phyloP scores from a whole-genome alignment of 1,140 invertebrate genomes.

The Drosophila obscura region DNA sequence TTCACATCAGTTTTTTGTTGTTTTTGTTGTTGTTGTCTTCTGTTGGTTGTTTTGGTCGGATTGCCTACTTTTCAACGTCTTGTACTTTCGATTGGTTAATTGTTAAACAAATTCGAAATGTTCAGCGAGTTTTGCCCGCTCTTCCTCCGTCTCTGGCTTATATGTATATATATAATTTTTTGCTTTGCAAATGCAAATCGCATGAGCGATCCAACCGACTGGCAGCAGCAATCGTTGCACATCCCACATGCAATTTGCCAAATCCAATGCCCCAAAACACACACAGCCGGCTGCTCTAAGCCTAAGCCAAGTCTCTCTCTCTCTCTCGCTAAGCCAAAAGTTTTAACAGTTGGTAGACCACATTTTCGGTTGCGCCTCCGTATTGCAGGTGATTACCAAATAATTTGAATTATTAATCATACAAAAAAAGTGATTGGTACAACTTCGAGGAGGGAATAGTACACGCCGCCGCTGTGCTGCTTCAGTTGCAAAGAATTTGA shows the following conservation, averaged over 20 bases:
- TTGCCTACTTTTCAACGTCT: constrained; percentile 79
- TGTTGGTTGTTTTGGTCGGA: constrained; percentile 27
- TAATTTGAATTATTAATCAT: constrained; percentile 78
- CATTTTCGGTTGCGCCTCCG: constrained; percentile 59
- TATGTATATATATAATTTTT: constrained; percentile 7
- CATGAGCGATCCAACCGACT: constrained; percentile 47
- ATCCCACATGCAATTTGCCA: constrained; percentile 73
- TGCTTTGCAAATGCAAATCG: constrained; percentile 62
- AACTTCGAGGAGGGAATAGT: constrained; percentile 6
- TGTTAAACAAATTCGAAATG: constrained; percentile 79
- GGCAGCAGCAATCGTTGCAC: constrained; percentile 70
- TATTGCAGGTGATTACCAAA: constrained; percentile 65
- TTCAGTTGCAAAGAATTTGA: constrained; percentile 40
- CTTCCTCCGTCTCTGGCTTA: constrained; percentile 7
- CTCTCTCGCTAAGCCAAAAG: constrained; percentile 1
- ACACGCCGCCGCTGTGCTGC: not conserved
- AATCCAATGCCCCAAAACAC: constrained; percentile 3
- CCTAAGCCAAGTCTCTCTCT: constrained; percentile 28
- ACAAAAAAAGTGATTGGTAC: constrained; percentile 55
- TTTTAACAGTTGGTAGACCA: constrained; percentile 50
- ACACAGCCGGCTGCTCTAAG: constrained; percentile 55
- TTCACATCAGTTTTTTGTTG: constrained; percentile 49
- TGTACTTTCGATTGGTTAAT: constrained; percentile 79
- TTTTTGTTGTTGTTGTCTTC: constrained; percentile 11
- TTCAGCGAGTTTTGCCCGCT: constrained; percentile 29